Conservation (phyloP, 1,140 invertebrate genomes). For the Aphidius ervi region DNA sequence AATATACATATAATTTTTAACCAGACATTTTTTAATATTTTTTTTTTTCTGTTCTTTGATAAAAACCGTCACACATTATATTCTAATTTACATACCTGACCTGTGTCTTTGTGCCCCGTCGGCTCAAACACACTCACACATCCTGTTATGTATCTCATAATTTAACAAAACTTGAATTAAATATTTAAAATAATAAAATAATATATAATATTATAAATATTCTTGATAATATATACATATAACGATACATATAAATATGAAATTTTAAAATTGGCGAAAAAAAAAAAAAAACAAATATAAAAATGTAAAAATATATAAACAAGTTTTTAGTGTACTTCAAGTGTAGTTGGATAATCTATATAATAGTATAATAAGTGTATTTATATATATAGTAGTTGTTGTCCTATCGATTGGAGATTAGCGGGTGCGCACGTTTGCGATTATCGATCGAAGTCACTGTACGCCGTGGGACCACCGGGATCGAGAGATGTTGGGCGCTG, state of each 20-base stretch:
- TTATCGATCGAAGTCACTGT: constrained; percentile 31
- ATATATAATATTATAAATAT: no score
- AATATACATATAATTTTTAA: constrained; percentile 2
- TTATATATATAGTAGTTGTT: constrained; percentile 8
- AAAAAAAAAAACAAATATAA: neutral
- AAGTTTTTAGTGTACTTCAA: no score
- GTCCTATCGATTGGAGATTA: constrained; percentile 26
- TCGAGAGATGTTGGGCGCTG: constrained; percentile 42
- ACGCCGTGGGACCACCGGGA: constrained; percentile 49
- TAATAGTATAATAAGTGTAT: neutral
- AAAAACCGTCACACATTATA: constrained; percentile 10
- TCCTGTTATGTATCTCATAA: constrained; percentile 10
- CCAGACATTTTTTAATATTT: neutral
- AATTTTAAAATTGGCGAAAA: neutral
- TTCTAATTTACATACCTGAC: constrained; percentile 16
- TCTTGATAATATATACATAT: no score
- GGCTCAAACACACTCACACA: neutral
- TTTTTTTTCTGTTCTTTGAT: neutral
- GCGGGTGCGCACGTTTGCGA: constrained; percentile 26
- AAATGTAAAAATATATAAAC: no score
- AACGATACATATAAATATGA: no score
- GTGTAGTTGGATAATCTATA: neutral
- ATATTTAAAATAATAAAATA: constrained; percentile 1
- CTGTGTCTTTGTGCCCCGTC: constrained; percentile 8
- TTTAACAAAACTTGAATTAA: constrained; percentile 6